A percentile compares a stretch with the other conserved stretches of the same genome.
These are phyloP conservation scores for Lerista edwardsae DNA, from an alignment of 2,797 vertebrate genomes.

Conservation along the genomic window DNA sequence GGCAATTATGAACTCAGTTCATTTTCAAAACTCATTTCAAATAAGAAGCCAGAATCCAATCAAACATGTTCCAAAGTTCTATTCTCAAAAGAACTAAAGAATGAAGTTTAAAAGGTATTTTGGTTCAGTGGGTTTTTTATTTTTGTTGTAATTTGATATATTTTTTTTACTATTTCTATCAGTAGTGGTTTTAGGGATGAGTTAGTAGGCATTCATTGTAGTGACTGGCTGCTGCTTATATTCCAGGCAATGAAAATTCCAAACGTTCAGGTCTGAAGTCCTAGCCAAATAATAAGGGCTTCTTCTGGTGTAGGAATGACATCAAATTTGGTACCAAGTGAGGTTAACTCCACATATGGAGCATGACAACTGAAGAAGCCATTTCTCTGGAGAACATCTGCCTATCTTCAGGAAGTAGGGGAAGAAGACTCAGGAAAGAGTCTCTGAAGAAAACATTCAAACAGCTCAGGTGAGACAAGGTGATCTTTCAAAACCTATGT, in stretches of 20 bases:
- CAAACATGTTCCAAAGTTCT: not conserved
- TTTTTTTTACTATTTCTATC: conserved; percentile 48
- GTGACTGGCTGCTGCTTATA: conserved; percentile 55
- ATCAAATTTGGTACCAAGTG: too few relatives aligned
- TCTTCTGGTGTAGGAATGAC: too few relatives aligned
- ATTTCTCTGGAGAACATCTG: too few relatives aligned
- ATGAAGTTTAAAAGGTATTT: conserved; percentile 30
- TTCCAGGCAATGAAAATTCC: conserved; percentile 54
- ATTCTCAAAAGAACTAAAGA: conserved; percentile 29
- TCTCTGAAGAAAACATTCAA: too few relatives aligned
- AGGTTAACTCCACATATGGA: too few relatives aligned
- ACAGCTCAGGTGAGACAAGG: too few relatives aligned
- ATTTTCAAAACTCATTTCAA: not conserved
- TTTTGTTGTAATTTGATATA: not conserved
- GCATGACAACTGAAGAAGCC: too few relatives aligned
- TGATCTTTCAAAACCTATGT: too few relatives aligned
- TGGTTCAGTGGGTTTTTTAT: conserved; percentile 7
- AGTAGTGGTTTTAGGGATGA: conserved; percentile 43
- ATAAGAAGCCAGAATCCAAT: not conserved
- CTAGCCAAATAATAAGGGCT: too few relatives aligned
- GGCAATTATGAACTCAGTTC: not conserved
- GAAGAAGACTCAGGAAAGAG: too few relatives aligned
- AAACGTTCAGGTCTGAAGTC: conserved; percentile 18
- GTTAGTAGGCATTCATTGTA: conserved; percentile 62
- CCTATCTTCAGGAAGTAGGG: too few relatives aligned